phyloP scores from a whole-genome alignment of 2,797 vertebrate species.

The Taenioides sp. region DNA sequence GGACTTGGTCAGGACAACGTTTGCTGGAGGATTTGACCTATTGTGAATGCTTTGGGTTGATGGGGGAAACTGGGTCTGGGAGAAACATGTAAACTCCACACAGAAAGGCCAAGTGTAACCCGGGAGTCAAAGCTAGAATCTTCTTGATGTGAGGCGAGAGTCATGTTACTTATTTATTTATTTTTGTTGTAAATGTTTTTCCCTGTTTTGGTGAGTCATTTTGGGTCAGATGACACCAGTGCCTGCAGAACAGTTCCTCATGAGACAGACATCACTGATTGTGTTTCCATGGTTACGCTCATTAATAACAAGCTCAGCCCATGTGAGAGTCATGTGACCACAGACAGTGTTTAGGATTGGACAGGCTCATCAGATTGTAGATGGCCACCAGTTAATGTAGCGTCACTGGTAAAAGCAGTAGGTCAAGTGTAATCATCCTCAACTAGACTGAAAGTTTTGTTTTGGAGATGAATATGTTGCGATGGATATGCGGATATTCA shows the following conservation, averaged over 20 bases:
- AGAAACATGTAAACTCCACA: too few relatives aligned
- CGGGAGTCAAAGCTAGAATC: too few relatives aligned
- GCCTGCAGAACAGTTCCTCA: slow-evolving; percentile 23
- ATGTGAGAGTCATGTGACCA: slow-evolving; percentile 20
- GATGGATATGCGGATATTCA: too few relatives aligned
- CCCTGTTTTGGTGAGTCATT: background rate
- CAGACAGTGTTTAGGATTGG: background rate
- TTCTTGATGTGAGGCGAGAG: too few relatives aligned
- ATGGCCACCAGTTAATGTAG: background rate
- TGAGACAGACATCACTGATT: slow-evolving; percentile 3
- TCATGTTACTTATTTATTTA: background rate
- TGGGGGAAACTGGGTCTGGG: too few relatives aligned
- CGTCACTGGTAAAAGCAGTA: background rate
- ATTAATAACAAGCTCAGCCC: slow-evolving; percentile 13
- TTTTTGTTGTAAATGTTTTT: background rate
- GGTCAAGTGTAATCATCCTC: background rate
- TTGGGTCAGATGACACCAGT: slow-evolving; percentile 40
- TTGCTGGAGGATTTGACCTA: too few relatives aligned
- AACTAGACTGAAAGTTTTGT: background rate
- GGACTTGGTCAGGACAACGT: too few relatives aligned
- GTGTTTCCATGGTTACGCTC: slow-evolving; percentile 13
- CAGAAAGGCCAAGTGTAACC: too few relatives aligned
- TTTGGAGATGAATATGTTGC: background rate
- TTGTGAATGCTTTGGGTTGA: too few relatives aligned
- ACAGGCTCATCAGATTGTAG: background rate